phyloP scores from a whole-genome alignment of 2,113 vertebrate genomes.

The Accipiter cooperii region DNA sequence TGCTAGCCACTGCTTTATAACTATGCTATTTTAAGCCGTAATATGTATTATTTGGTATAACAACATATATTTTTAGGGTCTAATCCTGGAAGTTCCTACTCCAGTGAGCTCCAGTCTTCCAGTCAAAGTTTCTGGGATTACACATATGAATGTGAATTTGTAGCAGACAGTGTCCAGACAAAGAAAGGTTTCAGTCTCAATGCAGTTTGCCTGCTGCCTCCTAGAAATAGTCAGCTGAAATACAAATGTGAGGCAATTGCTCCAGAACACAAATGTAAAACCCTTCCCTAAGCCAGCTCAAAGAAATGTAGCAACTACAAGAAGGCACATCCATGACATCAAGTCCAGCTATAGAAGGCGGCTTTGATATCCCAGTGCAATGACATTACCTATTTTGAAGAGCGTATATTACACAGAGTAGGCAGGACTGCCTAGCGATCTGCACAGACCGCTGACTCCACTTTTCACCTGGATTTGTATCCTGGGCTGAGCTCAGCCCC shows the following conservation, averaged over 20 bases:
- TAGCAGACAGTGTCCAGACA: not conserved
- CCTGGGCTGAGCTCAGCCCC: not conserved
- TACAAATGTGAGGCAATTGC: not conserved
- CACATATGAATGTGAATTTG: not conserved
- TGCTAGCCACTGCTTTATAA: constrained; percentile 9
- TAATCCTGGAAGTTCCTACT: constrained; percentile 14
- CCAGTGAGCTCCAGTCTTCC: not conserved
- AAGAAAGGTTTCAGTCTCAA: not conserved
- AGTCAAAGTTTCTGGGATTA: not conserved
- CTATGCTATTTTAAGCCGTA: constrained; percentile 20
- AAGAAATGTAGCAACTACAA: not conserved
- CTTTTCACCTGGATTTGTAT: not conserved
- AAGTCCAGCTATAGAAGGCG: not conserved
- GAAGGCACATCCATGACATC: not conserved
- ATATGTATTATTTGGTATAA: constrained; percentile 25
- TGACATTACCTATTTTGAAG: not conserved
- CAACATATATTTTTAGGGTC: constrained; percentile 16
- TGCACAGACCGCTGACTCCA: not conserved
- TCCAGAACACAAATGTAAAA: not conserved
- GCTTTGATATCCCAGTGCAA: not conserved
- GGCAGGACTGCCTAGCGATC: not conserved
- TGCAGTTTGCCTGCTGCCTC: not conserved
- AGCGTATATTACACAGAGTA: not conserved
- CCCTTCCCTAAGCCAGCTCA: not conserved
- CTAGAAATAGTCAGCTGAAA: not conserved